A percentile compares a stretch with the other conserved stretches of the same genome.
phyloP scores from a whole-genome alignment of 1,140 invertebrate species.

The Drosophila leontia region DNA sequence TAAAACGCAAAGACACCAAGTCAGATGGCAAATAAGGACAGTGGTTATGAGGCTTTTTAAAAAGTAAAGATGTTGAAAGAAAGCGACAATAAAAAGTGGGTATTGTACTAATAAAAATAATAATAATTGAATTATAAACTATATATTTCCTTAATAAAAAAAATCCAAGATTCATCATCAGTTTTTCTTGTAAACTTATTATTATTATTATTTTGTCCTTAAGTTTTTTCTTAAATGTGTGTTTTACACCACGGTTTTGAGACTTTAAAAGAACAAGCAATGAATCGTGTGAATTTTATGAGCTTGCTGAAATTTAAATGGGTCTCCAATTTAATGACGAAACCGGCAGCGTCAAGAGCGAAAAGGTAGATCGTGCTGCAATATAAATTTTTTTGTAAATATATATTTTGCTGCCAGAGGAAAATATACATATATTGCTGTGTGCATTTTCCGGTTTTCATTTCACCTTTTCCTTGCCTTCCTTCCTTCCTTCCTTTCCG shows the following conservation, averaged over 20 bases:
- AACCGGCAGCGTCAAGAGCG: conserved; percentile 4
- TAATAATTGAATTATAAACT: background rate
- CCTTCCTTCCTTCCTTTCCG: background rate
- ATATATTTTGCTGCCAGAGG: background rate
- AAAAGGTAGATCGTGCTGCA: background rate
- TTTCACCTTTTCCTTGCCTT: conserved; percentile 37
- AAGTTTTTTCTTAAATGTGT: background rate
- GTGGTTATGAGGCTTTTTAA: conserved; percentile 1
- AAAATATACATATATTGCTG: conserved; percentile 12
- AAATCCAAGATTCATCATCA: background rate
- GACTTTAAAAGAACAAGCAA: conserved; percentile 10
- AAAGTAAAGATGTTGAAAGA: background rate
- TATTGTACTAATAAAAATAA: background rate
- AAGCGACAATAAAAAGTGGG: background rate
- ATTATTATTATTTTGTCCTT: background rate
- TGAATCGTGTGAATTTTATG: conserved; percentile 68
- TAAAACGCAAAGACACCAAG: conserved; percentile 20
- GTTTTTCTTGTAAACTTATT: background rate
- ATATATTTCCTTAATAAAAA: background rate
- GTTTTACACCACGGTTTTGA: conserved; percentile 28
- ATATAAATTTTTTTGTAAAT: conserved; percentile 12
- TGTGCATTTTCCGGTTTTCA: conserved; percentile 60
- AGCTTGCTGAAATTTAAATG: conserved; percentile 61
- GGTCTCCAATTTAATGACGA: conserved; percentile 64
- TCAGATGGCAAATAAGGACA: conserved; percentile 9